These are phyloP conservation scores for Agapornis canus DNA, from an alignment of 2,797 vertebrate genomes.

Conservation along the genomic window DNA sequence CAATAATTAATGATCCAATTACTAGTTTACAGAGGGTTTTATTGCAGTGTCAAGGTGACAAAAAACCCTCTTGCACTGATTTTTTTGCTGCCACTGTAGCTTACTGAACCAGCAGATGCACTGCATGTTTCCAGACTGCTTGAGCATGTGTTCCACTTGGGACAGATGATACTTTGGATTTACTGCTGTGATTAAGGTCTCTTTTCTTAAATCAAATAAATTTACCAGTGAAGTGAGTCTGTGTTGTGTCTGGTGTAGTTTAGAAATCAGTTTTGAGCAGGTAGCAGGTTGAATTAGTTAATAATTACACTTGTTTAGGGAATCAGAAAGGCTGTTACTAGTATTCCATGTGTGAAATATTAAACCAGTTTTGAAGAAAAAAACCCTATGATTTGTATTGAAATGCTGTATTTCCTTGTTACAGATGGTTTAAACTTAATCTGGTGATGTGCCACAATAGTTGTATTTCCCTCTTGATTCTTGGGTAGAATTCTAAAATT, in stretches of 20 bases:
- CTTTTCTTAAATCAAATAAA: slow-evolving; percentile 63
- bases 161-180: slow-evolving; percentile 78
- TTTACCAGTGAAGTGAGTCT: background rate
- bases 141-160: background rate
- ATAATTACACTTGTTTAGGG: background rate
- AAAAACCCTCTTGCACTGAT: slow-evolving; percentile 74
- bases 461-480: background rate
- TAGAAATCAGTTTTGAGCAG: slow-evolving; percentile 56
- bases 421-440: background rate
- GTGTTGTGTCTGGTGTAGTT: slow-evolving; percentile 57
- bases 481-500: background rate
- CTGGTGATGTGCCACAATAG: background rate
- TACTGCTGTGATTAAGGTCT: slow-evolving; percentile 75
- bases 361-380: background rate
- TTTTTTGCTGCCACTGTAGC: slow-evolving; percentile 36
- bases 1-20: slow-evolving; percentile 91
- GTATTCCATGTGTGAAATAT: background rate
- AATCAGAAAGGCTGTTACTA: background rate
- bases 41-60: slow-evolving; percentile 88
- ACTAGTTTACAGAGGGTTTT: slow-evolving; percentile 88
- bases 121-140: background rate
- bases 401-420: background rate
- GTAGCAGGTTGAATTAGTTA: background rate
- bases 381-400: background rate
- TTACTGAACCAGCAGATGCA: slow-evolving; percentile 83